A percentile compares a stretch with the other conserved stretches of the same genome.
Conservation (phyloP, 2,888 invertebrate species). For the Phengaris arion region DNA sequence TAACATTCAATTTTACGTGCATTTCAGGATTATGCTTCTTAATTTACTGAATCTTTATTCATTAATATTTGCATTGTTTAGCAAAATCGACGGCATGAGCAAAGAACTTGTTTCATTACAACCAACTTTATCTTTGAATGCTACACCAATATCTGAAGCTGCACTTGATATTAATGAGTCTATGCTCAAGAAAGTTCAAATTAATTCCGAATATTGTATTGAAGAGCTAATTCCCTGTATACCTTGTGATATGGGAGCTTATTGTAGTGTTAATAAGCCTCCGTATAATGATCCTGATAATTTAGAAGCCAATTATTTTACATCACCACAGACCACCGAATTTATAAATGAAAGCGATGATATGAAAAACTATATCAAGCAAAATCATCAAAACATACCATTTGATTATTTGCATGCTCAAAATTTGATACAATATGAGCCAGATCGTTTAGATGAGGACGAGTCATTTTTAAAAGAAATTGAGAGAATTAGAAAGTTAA, state of each 20-base stretch:
- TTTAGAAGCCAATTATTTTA: constrained; percentile 10
- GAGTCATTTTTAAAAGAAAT: constrained; percentile 47
- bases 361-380: background rate
- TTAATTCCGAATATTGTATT: constrained; percentile 17
- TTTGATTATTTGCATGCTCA: constrained; percentile 20
- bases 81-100: constrained; percentile 90
- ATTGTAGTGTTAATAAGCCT: constrained; percentile 31
- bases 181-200: constrained; percentile 15
- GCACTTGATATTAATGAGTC: constrained; percentile 49
- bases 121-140: constrained; percentile 61
- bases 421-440: constrained; percentile 10
- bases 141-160: constrained; percentile 46
- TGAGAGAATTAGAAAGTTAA: constrained; percentile 48
- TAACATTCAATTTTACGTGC: background rate
- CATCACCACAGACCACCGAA: constrained; percentile 1
- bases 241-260: constrained; percentile 45
- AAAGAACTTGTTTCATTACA: constrained; percentile 77
- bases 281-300: constrained; percentile 9
- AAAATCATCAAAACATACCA: background rate
- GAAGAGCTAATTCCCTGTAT: constrained; percentile 24
- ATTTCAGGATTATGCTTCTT: constrained; percentile 93
- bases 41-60: constrained; percentile 97
- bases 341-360: background rate
- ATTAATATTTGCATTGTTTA: constrained; percentile 93
- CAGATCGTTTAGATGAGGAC: constrained; percentile 31